Conservation (phyloP, 2,113 vertebrate genomes). For the Syngnathus scovelli region DNA sequence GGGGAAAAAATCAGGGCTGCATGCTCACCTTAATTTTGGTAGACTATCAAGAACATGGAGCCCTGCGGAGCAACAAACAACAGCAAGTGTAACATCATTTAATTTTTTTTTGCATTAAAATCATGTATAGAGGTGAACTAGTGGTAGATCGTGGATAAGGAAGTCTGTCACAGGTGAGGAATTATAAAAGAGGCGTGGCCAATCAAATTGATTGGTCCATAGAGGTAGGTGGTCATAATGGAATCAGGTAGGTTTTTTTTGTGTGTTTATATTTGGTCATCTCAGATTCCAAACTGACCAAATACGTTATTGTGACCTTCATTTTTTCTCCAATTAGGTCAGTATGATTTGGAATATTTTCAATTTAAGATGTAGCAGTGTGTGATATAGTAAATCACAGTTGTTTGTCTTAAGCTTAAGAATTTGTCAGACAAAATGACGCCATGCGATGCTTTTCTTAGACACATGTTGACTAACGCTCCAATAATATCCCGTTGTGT, state of each 20-base stretch:
- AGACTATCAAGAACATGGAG: conserved; percentile 88
- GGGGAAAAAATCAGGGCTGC: conserved; percentile 1
- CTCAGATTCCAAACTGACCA: no score
- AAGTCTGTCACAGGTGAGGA: conserved; percentile 48
- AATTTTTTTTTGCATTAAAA: neutral
- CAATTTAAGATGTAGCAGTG: neutral
- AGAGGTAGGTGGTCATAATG: conserved; percentile 3
- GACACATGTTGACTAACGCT: conserved; percentile 35
- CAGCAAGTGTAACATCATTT: neutral
- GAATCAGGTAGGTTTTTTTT: neutral
- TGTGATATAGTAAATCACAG: conserved; percentile 9
- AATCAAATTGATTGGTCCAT: conserved; percentile 42
- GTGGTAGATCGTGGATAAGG: conserved; percentile 1
- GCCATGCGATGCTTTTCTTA: conserved; percentile 49
- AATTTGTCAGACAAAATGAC: conserved; percentile 39
- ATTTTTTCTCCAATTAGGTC: neutral
- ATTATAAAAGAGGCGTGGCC: conserved; percentile 52
- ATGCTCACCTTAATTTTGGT: conserved; percentile 85
- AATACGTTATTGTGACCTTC: neutral
- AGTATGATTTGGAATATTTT: neutral
- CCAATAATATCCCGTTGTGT: conserved; percentile 36
- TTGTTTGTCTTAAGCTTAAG: conserved; percentile 10
- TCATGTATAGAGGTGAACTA: neutral
- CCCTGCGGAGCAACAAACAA: conserved; percentile 67
- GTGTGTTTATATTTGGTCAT: neutral